A percentile compares a stretch with the other conserved stretches of the same genome.
These are phyloP conservation scores for Onychomys torridus DNA, from an alignment of 2,797 vertebrate species.

Conservation along the genomic window DNA sequence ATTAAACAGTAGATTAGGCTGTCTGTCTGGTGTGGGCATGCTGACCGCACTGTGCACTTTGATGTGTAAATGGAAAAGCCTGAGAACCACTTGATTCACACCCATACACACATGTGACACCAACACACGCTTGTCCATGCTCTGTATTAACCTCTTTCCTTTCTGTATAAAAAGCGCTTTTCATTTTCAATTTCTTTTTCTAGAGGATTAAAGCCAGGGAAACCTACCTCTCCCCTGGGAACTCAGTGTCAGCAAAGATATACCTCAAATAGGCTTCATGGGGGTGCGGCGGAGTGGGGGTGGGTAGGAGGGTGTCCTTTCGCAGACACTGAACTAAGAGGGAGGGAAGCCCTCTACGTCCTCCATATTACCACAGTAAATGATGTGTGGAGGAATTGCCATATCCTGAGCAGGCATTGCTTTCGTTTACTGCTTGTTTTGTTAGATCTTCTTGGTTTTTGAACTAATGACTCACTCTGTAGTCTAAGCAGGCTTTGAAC, in stretches of 20 bases:
- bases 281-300: too few species aligned
- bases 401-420: neutral
- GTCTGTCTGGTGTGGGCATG: neutral
- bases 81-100: neutral
- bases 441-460: neutral
- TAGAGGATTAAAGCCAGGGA: neutral
- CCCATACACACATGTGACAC: neutral
- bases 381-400: neutral
- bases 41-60: neutral
- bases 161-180: neutral
- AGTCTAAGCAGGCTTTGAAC: neutral
- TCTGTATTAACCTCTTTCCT: neutral
- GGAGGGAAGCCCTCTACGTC: neutral
- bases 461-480: neutral
- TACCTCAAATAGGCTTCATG: neutral
- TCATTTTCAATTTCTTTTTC: slow-evolving; percentile 27
- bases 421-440: neutral
- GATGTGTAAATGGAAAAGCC: neutral
- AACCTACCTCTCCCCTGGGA: neutral
- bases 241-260: neutral
- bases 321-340: neutral
- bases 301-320: neutral
- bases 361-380: neutral
- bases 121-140: neutral
- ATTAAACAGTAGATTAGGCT: slow-evolving; percentile 56